Base-by-base conservation (phyloP, 2,888 invertebrate genomes). In the Folsomia manolachei region DNA sequence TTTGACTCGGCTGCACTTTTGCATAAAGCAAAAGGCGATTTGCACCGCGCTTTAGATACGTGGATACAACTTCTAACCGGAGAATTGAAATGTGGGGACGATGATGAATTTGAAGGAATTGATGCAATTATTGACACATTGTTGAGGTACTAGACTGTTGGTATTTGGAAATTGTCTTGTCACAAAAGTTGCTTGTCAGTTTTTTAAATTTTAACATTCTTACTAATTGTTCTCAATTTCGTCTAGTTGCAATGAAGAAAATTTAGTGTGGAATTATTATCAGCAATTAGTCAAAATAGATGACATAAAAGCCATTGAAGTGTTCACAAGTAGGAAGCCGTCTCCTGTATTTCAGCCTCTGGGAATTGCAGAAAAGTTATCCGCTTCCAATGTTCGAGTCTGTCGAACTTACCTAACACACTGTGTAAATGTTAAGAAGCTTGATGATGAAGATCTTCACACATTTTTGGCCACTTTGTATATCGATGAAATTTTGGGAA, bases 381-480 rank as follows among this genome's bases (percentile, higher is more conserved):
- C 75, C 56, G n/a, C n/a, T n/a, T 60, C 74, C 1, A 73, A 78
- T 60, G 77, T 75, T 19, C 56, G 56, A 11, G 73, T 78, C 39
- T 79, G 78, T 60, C 75, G 77, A 72, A 71, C 71, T 9, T 80
- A 79, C 69, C 69, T 80, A 9, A 73, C 75, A 24, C 77, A 78
- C 63, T 78, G 78, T 27, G 73, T 80, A 1, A 69, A 70, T 25
- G 75, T 71, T 2, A 77, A 76, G 26, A 73, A 73, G 1, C 60
- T 78, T 21, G 74, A 78, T 1, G 84, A 84, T 81, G 85, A 86
- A 80, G 84, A 84, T 75, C 85, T 84, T 78, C 86, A 86, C 79
- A 86, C 86, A 0, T 85, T 85, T 74, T 80, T 86, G 69, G 85
- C 85, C 9, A 83, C 85, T 14, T 79, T 86, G 66, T 86, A 86